Percentiles rank a stretch among this genome's conserved stretches.
These are phyloP conservation scores for Ctenoplectra terminalis DNA, from an alignment of 1,140 invertebrate genomes.

Conservation along the genomic window DNA sequence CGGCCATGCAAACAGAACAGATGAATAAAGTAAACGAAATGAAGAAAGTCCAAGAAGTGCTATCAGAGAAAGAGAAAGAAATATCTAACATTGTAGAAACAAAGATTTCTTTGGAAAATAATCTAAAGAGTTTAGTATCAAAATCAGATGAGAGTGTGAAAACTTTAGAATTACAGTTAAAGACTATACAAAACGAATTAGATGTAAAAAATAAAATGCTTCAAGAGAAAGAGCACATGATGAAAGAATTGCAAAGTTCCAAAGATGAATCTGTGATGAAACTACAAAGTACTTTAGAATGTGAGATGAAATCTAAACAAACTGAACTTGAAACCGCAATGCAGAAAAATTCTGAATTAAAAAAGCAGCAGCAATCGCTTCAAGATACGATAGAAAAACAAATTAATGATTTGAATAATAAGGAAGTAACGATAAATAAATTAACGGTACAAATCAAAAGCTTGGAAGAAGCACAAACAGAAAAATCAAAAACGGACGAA, in stretches of 20 bases:
- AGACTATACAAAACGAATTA: constrained; percentile 55
- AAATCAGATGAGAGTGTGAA: constrained; percentile 41
- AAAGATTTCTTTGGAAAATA: constrained; percentile 65
- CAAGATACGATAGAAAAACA: constrained; percentile 52
- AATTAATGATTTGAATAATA: constrained; percentile 54
- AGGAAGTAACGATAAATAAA: constrained; percentile 51
- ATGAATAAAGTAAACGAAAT: constrained; percentile 50
- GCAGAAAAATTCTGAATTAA: constrained; percentile 61
- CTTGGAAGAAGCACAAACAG: constrained; percentile 55
- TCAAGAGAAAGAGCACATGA: constrained; percentile 43
- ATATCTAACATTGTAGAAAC: constrained; percentile 54
- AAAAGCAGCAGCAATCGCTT: constrained; percentile 43
- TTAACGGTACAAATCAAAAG: constrained; percentile 61
- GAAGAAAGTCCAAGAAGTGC: constrained; percentile 59
- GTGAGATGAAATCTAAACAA: constrained; percentile 59
- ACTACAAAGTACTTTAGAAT: constrained; percentile 58
- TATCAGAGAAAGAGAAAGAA: constrained; percentile 65
- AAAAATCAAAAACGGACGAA: constrained; percentile 57
- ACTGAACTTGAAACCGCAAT: constrained; percentile 46
- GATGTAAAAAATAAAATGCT: constrained; percentile 43
- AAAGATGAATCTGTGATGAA: constrained; percentile 57
- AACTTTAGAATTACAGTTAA: constrained; percentile 54
- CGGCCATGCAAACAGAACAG: constrained; percentile 51
- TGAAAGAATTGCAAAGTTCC: constrained; percentile 46
- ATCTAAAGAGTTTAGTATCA: constrained; percentile 14